Base-by-base conservation (phyloP, 2,888 invertebrate species). In the Morinoia aosen region DNA sequence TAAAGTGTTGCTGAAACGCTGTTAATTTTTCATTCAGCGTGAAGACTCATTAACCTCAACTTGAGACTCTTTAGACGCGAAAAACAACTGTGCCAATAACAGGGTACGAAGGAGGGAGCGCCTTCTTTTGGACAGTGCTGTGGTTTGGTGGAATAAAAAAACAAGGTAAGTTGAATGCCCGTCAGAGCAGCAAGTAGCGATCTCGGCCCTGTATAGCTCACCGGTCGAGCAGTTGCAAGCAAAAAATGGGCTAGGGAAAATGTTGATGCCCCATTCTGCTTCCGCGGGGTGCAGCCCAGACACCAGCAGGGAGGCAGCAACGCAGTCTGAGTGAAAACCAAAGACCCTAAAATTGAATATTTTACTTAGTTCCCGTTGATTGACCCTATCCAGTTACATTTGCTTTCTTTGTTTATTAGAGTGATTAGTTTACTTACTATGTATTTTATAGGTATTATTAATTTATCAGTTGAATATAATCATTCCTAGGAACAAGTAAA, bases 131-230 rank as follows among this genome's bases (percentile, higher is more conserved):
- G 76, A 33, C 76, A 76, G 76, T 76, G 76, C 12, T 25, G 76
- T 76, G 76, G 76, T 76, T 76, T 3, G 2, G 16, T 76, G 8
- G 76, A 14, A 93, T n/a, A 57, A 93, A 93, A 93, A 93, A 93
- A 57, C 93, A 19, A 90, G 93, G 93, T 93, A 33, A 93, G 93
- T 93, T 93, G 56, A 93, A 93, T 93, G 93, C 93, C 93, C 93
- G 33, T 48, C 40, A 11, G 90, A 8, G 16, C 48, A 90, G 40
- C 90, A 48, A 90, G 90, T 90, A 90, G 90, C 90, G 48, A 90
- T 90, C 90, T 48, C 40, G 40, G 8, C 40, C 90, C 90, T 33
- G 39, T 76, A 16, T 33, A 16, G 1, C 76, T 10, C 19, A 33
- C 33, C 8, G 76, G 76, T 10, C 25, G 76, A 33, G 33, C 8